A percentile compares a stretch with the other conserved stretches of the same genome.
phyloP scores from a whole-genome alignment of 1,140 invertebrate species.

The Penaeus indicus region DNA sequence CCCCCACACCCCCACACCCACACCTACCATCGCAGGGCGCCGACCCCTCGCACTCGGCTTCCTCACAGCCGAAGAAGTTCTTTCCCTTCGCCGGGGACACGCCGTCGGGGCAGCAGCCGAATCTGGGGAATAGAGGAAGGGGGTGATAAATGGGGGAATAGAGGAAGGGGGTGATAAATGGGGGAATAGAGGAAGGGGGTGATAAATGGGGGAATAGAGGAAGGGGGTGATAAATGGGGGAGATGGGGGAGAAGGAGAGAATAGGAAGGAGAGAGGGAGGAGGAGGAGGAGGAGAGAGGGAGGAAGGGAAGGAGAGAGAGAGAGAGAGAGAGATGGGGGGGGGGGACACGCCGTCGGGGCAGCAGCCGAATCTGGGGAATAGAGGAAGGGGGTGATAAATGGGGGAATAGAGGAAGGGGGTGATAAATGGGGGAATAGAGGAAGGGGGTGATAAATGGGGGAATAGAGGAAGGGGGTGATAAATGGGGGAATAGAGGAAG shows the following conservation, averaged over 20 bases:
- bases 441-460: too few species aligned
- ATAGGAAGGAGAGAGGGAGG: too few species aligned
- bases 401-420: too few species aligned
- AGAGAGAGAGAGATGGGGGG: too few species aligned
- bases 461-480: too few species aligned
- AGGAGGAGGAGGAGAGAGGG: too few species aligned
- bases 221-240: neutral
- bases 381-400: neutral
- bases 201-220: neutral
- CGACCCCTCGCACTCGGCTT: constrained; percentile 68
- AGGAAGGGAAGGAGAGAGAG: too few species aligned
- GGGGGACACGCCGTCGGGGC: constrained; percentile 71
- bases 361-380: constrained; percentile 70
- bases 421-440: too few species aligned
- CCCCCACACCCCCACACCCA: constrained; percentile 83
- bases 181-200: neutral
- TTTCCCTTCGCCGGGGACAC: constrained; percentile 69
- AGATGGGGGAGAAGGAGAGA: too few species aligned
- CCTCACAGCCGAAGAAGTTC: constrained; percentile 68
- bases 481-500: neutral
- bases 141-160: neutral
- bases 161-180: neutral
- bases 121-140: constrained; percentile 50
- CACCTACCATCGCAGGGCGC: constrained; percentile 71
- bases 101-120: constrained; percentile 72